Evolutionary conservation across 2,797 vertebrate genomes (phyloP).

Genomic region (Selene dorsalis): DNA sequence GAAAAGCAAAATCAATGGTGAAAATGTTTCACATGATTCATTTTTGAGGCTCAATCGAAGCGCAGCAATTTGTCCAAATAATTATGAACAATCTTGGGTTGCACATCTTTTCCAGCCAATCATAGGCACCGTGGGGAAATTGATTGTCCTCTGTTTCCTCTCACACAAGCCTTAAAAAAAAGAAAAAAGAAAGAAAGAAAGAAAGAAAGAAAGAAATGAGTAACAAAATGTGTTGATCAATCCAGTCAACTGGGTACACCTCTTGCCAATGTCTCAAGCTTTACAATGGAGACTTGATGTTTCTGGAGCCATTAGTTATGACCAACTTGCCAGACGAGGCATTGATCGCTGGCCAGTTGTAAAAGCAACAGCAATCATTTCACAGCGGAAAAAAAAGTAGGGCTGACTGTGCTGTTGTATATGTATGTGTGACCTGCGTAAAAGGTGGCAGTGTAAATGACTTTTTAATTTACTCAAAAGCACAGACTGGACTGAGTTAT

Average conservation of each 20-base stretch:
- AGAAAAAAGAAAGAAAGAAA: conserved; percentile 44
- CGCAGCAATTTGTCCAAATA: conserved; percentile 90
- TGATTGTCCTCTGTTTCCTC: conserved; percentile 79
- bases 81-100: conserved; percentile 89
- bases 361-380: conserved; percentile 82
- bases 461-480: conserved; percentile 59
- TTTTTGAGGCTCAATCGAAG: conserved; percentile 88
- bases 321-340: conserved; percentile 78
- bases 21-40: conserved; percentile 87
- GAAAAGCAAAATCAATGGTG: conserved; percentile 87
- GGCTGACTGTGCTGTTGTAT: conserved; percentile 34
- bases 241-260: conserved; percentile 83
- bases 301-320: conserved; percentile 84
- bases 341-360: conserved; percentile 81
- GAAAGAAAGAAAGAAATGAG: conserved; percentile 62
- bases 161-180: conserved; percentile 70
- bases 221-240: conserved; percentile 86
- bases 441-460: conserved; percentile 54
- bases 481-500: conserved; percentile 26
- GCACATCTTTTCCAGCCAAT: conserved; percentile 75
- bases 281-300: conserved; percentile 82
- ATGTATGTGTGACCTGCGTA: conserved; percentile 52
- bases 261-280: conserved; percentile 83
- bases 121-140: conserved; percentile 76
- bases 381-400: conserved; percentile 21